Conservation (phyloP, 2,797 vertebrate genomes). For the Lagorchestes hirsutus region DNA sequence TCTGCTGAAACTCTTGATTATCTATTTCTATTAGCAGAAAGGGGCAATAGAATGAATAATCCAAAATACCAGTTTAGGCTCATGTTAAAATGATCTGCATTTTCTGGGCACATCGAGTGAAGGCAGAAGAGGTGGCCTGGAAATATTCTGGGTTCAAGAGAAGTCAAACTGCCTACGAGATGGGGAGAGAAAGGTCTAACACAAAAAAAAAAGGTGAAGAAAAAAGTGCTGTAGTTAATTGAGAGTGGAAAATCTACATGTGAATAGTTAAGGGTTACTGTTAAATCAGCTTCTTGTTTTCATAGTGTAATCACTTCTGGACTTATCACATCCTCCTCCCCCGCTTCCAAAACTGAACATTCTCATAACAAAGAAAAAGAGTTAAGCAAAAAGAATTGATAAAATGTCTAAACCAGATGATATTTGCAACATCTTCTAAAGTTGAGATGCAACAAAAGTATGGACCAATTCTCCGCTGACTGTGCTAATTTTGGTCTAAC, state of each 20-base stretch:
- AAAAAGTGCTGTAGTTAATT: neutral
- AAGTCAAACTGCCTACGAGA: neutral
- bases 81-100: neutral
- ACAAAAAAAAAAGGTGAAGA: neutral
- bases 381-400: neutral
- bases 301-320: neutral
- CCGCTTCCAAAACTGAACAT: neutral
- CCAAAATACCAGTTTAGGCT: neutral
- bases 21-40: constrained; percentile 6
- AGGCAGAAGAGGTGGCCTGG: neutral
- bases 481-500: too few species aligned
- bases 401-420: neutral
- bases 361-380: neutral
- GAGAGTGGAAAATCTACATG: neutral
- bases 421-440: neutral
- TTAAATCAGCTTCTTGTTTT: neutral
- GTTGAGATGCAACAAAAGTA: too few species aligned
- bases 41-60: neutral
- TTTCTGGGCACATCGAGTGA: neutral
- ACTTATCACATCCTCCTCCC: neutral
- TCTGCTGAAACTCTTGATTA: neutral
- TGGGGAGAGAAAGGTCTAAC: neutral
- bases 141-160: neutral
- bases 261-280: neutral
- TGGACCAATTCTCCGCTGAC: too few species aligned